Conservation (phyloP, 2,888 invertebrate genomes). For the Rotaria sp. region DNA sequence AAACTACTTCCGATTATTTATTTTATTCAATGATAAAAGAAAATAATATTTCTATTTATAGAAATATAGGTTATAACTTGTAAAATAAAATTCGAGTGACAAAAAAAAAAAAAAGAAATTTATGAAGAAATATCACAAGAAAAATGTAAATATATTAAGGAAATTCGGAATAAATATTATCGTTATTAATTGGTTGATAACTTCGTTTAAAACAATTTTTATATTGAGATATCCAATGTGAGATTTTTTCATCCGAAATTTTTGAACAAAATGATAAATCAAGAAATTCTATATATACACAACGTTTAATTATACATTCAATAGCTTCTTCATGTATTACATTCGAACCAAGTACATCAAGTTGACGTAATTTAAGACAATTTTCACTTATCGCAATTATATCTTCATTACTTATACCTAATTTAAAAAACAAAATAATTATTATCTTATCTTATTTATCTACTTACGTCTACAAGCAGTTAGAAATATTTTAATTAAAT, state of each 20-base stretch:
- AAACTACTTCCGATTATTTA: too few species aligned
- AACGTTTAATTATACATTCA: not conserved
- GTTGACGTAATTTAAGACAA: not conserved
- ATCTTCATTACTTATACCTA: not conserved
- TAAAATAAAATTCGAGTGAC: not conserved
- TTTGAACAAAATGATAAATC: not conserved
- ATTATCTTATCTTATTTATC: too few species aligned
- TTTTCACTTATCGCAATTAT: not conserved
- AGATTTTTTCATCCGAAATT: not conserved
- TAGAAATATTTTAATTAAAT: constrained; percentile 16
- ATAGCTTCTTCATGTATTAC: not conserved
- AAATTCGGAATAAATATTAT: not conserved
- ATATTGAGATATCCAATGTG: not conserved
- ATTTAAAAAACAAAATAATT: not conserved
- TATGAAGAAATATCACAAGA: not conserved
- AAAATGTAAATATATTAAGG: not conserved
- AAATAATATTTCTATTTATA: not conserved
- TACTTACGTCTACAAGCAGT: constrained; percentile 13
- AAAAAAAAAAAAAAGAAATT: too few species aligned
- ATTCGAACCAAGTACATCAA: not conserved
- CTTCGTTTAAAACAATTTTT: constrained; percentile 18
- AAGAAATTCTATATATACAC: not conserved
- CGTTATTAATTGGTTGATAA: not conserved
- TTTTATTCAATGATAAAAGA: too few species aligned
- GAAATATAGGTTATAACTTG: not conserved